Conservation (phyloP, 2,113 vertebrate genomes). For the Quiscalus mexicanus region DNA sequence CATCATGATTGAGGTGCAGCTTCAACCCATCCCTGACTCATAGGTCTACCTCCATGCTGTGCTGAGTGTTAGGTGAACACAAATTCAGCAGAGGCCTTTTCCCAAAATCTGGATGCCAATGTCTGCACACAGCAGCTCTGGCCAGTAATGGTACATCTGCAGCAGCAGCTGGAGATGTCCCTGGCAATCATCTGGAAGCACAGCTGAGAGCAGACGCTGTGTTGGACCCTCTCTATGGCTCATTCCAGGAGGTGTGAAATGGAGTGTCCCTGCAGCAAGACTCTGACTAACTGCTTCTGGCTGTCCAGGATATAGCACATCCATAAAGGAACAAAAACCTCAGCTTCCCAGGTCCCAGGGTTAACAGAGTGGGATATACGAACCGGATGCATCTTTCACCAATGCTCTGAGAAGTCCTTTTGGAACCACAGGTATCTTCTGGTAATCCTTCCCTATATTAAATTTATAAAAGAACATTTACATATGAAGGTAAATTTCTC, state of each 20-base stretch:
- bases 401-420: fast-evolving
- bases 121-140: not conserved
- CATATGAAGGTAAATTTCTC: fast-evolving
- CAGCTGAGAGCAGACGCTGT: not conserved
- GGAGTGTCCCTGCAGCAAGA: not conserved
- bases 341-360: not conserved
- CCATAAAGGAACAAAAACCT: not conserved
- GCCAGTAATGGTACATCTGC: not conserved
- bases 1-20: too few relatives aligned
- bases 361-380: not conserved
- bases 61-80: not conserved
- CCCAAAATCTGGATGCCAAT: not conserved
- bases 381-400: not conserved
- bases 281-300: not conserved
- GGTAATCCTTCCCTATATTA: not conserved
- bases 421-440: not conserved
- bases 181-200: not conserved
- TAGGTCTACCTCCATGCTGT: not conserved
- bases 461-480: too few relatives aligned
- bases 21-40: too few relatives aligned
- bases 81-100: not conserved
- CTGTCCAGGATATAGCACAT: not conserved
- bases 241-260: not conserved
- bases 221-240: not conserved
- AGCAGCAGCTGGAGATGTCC: not conserved